These are phyloP conservation scores for Tenrec ecaudatus DNA, from an alignment of 2,113 vertebrate species.

Conservation along the genomic window DNA sequence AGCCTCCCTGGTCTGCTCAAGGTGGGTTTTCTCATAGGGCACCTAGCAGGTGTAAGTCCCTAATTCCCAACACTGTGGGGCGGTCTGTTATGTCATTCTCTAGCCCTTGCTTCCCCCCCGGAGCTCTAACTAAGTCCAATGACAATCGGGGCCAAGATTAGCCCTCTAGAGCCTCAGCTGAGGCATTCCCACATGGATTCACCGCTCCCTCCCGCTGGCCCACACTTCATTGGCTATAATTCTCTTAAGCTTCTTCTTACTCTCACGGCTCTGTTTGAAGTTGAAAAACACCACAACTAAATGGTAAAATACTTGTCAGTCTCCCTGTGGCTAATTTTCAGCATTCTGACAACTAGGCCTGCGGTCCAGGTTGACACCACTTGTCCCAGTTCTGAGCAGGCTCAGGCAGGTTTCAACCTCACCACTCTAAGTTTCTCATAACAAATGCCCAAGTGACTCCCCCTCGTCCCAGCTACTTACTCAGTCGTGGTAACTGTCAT, in stretches of 20 bases:
- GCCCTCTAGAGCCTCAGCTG: too few species aligned
- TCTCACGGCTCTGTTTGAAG: background rate
- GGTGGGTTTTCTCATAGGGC: background rate
- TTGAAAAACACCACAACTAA: constrained; percentile 47
- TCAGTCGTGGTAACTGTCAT: background rate
- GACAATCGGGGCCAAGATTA: background rate
- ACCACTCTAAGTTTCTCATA: background rate
- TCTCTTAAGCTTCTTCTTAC: constrained; percentile 37
- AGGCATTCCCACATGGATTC: constrained; percentile 10
- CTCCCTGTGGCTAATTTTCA: constrained; percentile 51
- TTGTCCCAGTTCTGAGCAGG: background rate
- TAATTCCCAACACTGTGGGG: constrained; percentile 8
- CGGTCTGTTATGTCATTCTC: background rate
- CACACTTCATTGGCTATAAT: constrained; percentile 44
- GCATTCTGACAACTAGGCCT: background rate
- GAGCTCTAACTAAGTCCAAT: background rate
- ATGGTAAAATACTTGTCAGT: constrained; percentile 8
- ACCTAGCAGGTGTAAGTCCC: constrained; percentile 26
- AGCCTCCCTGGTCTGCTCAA: constrained; percentile 19
- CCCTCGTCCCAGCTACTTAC: background rate
- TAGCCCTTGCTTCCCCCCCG: background rate
- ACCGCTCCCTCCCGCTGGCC: background rate
- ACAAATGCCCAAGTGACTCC: background rate
- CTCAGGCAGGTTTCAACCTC: background rate
- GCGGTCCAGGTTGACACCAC: background rate